phyloP scores from a whole-genome alignment of 64 coral and sea anemone genomes.

The Pocillopora damicornis region DNA sequence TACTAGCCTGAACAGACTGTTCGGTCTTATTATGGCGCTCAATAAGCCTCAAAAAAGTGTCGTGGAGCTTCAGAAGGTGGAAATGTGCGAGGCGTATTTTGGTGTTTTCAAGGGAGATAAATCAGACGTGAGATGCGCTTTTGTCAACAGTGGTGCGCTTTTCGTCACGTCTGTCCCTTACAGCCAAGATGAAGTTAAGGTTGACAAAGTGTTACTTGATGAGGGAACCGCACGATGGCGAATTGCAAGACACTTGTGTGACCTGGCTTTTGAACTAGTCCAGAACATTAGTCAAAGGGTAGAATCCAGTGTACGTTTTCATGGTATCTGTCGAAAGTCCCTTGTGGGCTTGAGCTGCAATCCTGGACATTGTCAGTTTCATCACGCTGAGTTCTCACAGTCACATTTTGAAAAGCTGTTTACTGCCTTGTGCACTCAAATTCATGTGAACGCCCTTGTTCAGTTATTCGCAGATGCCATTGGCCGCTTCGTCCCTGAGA shows the following conservation, averaged over 20 bases:
- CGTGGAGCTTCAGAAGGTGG: constrained; percentile 41
- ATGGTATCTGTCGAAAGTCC: constrained; percentile 33
- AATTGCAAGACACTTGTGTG: constrained; percentile 34
- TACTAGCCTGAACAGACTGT: constrained; percentile 22
- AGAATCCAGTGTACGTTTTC: neutral
- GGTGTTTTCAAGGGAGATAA: constrained; percentile 46
- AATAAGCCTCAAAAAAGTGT: constrained; percentile 43
- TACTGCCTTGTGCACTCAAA: constrained; percentile 34
- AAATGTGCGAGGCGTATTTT: constrained; percentile 60
- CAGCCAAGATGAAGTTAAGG: constrained; percentile 15
- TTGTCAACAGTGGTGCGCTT: constrained; percentile 31
- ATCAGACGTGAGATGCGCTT: constrained; percentile 29
- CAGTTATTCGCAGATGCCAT: constrained; percentile 32
- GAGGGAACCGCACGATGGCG: constrained; percentile 36
- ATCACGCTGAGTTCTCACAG: constrained; percentile 12
- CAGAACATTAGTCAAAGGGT: constrained; percentile 24
- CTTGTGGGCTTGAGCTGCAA: constrained; percentile 12
- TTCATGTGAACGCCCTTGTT: constrained; percentile 46
- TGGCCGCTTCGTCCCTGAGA: constrained; percentile 15
- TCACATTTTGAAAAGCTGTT: constrained; percentile 52
- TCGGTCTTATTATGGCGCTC: constrained; percentile 56
- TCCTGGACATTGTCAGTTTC: constrained; percentile 11
- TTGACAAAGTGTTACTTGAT: constrained; percentile 28
- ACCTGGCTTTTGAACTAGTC: constrained; percentile 28
- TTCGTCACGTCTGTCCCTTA: constrained; percentile 21